These are phyloP conservation scores for Malaclemys terrapin DNA, from an alignment of 2,113 vertebrate species.

Conservation along the genomic window DNA sequence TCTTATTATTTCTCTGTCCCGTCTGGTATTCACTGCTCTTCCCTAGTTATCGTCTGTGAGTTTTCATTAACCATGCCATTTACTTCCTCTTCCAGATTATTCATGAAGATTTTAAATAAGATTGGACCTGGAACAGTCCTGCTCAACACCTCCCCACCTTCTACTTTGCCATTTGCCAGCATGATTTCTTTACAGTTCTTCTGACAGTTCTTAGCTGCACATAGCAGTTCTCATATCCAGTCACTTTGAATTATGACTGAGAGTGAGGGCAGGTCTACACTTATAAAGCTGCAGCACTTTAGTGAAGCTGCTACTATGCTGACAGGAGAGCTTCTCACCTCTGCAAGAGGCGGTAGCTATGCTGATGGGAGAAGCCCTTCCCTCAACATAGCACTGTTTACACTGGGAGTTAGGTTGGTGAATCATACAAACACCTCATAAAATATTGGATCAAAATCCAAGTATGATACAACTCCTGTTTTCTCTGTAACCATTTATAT, in stretches of 20 bases:
- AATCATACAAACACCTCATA: not conserved
- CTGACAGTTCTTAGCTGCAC: not conserved
- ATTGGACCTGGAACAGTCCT: not conserved
- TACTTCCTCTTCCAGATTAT: not conserved
- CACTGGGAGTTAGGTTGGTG: not conserved
- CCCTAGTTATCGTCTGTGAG: not conserved
- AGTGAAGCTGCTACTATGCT: not conserved
- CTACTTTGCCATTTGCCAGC: not conserved
- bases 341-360: not conserved
- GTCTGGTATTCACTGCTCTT: not conserved
- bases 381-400: not conserved
- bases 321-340: not conserved
- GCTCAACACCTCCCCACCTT: not conserved
- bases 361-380: not conserved
- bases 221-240: not conserved
- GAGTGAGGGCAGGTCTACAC: not conserved
- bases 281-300: not conserved
- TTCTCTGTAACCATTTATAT: not conserved
- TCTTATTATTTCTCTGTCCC: slow-evolving; percentile 16
- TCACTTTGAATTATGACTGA: not conserved
- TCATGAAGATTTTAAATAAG: slow-evolving; percentile 27
- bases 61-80: not conserved
- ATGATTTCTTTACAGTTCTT: not conserved
- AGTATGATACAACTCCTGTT: not conserved
- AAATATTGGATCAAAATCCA: slow-evolving; percentile 18